Evolutionary conservation across 1,140 invertebrate species (phyloP).

Genomic region (Ooceraea biroi): DNA sequence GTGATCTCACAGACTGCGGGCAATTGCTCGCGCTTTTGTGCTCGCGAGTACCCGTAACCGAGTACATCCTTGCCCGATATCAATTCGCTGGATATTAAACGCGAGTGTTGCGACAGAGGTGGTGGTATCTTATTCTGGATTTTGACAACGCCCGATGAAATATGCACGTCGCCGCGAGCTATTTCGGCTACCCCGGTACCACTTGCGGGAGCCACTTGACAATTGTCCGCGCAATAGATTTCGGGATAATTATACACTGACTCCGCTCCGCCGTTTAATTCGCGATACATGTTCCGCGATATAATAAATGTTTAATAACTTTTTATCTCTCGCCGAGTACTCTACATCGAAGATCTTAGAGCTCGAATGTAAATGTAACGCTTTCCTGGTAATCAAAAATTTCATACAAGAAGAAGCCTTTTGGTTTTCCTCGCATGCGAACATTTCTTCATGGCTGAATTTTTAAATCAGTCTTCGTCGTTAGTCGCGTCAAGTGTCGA

Average conservation of each 20-base stretch:
- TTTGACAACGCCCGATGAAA: not conserved
- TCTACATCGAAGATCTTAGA: no score
- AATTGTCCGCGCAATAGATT: not conserved
- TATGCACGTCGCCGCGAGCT: not conserved
- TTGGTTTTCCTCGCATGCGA: no score
- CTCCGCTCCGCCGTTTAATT: not conserved
- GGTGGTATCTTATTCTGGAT: not conserved
- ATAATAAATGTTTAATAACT: constrained; percentile 15
- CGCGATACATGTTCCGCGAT: not conserved
- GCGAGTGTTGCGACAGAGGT: not conserved
- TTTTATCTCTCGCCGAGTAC: not conserved
- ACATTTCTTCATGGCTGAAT: not conserved
- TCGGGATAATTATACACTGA: not conserved
- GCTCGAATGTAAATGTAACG: no score
- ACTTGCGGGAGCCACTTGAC: not conserved
- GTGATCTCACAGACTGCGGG: no score
- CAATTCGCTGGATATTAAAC: not conserved
- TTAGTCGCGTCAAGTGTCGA: constrained; percentile 1
- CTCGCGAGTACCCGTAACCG: no score
- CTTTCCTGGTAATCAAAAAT: no score
- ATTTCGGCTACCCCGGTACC: constrained; percentile 3
- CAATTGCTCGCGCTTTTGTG: no score
- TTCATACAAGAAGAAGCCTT: no score
- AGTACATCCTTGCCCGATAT: no score
- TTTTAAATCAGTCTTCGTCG: not conserved